phyloP scores from a whole-genome alignment of 2,797 vertebrate species.

The Lithobates sylvaticus region DNA sequence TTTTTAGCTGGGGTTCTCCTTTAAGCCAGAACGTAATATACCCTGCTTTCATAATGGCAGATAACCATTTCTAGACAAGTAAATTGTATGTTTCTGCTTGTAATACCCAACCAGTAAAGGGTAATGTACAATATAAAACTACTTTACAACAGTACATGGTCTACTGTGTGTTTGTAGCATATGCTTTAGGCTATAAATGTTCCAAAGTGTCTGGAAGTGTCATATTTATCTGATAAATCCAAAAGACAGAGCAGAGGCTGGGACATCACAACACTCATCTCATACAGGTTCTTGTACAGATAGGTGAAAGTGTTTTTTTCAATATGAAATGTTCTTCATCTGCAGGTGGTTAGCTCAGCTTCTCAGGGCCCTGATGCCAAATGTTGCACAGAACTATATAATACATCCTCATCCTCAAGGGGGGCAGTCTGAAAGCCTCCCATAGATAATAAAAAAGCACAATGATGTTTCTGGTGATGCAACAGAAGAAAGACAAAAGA shows the following conservation, averaged over 20 bases:
- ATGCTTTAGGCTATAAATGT: conserved; percentile 55
- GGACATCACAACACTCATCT: conserved; percentile 34
- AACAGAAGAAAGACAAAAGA: not conserved
- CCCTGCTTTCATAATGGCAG: not conserved
- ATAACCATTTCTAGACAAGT: not conserved
- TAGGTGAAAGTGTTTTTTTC: not conserved
- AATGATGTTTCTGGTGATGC: not conserved
- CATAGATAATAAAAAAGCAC: not conserved
- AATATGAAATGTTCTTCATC: too few species aligned
- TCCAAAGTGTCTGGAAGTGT: conserved; percentile 33
- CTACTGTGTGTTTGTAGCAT: conserved; percentile 35
- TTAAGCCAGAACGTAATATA: not conserved
- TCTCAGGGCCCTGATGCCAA: too few species aligned
- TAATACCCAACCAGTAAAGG: conserved; percentile 33
- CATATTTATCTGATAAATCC: conserved; percentile 49
- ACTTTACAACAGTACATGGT: not conserved
- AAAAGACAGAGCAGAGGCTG: conserved; percentile 21
- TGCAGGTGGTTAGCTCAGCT: too few species aligned
- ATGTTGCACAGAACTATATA: too few species aligned
- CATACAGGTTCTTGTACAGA: conserved; percentile 34
- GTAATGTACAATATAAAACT: conserved; percentile 25
- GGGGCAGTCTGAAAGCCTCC: not conserved
- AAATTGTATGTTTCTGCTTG: not conserved
- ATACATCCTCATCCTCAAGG: too few species aligned
- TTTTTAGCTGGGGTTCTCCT: too few species aligned